These are phyloP conservation scores for Ennomos erosarius DNA, from an alignment of 2,888 invertebrate species.

Conservation along the genomic window DNA sequence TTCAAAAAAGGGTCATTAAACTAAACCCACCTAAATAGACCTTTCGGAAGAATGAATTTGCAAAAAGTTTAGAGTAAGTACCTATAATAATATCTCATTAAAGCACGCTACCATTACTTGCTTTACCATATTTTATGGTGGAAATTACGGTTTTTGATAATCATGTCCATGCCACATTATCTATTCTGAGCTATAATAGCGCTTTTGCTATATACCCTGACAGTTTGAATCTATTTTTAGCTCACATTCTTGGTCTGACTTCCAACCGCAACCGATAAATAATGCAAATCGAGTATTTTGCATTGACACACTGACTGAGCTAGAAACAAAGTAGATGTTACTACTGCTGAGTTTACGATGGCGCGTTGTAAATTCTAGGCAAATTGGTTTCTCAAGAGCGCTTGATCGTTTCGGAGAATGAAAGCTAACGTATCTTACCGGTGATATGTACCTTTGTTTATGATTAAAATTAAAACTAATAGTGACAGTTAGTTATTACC, in stretches of 20 bases:
- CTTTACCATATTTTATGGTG: background rate
- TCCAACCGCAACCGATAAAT: constrained; percentile 66
- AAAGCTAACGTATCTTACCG: constrained; percentile 1
- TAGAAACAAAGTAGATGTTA: constrained; percentile 38
- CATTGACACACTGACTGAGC: constrained; percentile 52
- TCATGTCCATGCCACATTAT: constrained; percentile 28
- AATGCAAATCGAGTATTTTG: constrained; percentile 63
- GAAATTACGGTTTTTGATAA: constrained; percentile 28
- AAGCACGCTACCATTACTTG: too few species aligned
- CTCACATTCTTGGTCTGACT: constrained; percentile 64
- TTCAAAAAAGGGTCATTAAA: too few species aligned
- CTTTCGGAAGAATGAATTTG: too few species aligned
- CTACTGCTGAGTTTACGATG: constrained; percentile 14
- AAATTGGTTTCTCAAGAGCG: constrained; percentile 1
- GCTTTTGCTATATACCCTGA: constrained; percentile 51
- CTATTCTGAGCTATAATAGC: constrained; percentile 11
- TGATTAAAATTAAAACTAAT: too few species aligned
- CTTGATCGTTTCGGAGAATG: constrained; percentile 5
- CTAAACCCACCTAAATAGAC: too few species aligned
- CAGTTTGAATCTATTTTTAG: constrained; percentile 70
- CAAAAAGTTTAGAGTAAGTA: too few species aligned
- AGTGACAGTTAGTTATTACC: too few species aligned
- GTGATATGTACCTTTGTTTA: too few species aligned
- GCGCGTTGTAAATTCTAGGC: constrained; percentile 2
- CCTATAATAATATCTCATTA: too few species aligned